Base-by-base conservation (phyloP, 2,797 vertebrate genomes). In the Gallirallus australis region DNA sequence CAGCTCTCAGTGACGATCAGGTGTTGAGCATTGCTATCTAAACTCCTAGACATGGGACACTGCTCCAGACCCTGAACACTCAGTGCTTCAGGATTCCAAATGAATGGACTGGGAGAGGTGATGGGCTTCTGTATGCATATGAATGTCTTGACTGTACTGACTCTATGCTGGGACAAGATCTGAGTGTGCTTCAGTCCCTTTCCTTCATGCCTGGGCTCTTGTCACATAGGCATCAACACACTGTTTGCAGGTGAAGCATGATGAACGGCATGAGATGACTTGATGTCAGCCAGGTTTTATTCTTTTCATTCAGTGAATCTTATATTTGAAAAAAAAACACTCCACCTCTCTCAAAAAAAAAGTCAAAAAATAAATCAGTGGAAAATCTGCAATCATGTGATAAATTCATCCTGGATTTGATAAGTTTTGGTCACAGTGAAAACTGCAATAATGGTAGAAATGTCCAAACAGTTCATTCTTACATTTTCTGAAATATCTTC, bases 1-100 rank as follows among this genome's bases (percentile, higher is more conserved):
- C 10, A n/a, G 18, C 6, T 39, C 12, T 65, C n/a, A 10, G n/a
- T 0, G 0, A 8, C 16, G 16, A 33, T 39, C 56, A 56, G 27
- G 20, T 24, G 40, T 82, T 35, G 25, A 40, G 30, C 40, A 70
- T 1, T 1, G 15, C 7, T 30, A 21, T 12, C 23, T n/a, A 25
- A 72, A 57, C 45, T 52, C 19, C 28, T 50, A 37, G n/a, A 23
- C 35, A 3, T 4, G 8, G 12, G 8, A 53, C 12, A 30, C 21
- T 21, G 20, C 35, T 81, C 30, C 30, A 77, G 23, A 69, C 7
- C n/a, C 60, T 60, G 27, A 68, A 50, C 5, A 7, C 24, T 14
- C 40, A 14, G 35, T n/a, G 63, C 33, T 60, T 31, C 30, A 59
- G 33, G 28, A 68, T 12, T 35, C 7, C 14, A 37, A 39, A n/a